Evolutionary conservation across 2,888 invertebrate species (phyloP), one percentile per base, ranked within the genome.

Genomic region (Cheilosia grossa): DNA sequence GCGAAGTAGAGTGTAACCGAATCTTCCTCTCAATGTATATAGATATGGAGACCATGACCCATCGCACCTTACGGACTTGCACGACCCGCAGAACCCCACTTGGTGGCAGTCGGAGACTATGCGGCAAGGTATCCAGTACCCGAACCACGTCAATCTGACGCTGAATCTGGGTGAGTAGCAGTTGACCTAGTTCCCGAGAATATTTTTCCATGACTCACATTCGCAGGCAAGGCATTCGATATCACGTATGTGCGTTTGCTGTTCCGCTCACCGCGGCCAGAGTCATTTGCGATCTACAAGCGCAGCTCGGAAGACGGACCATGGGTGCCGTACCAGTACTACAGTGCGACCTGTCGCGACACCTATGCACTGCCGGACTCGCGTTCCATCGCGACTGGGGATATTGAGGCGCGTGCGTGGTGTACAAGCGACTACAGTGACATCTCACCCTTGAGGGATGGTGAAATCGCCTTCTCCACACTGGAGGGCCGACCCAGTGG

Each of bases 101-200:
- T 98, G 98, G 97, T 98, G 98, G 98, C 98, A 98, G 91, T 98
- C 98, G 0, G 98, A 99, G 91, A 99, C 99, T 2, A 98, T 99
- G 98, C 94, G 94, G 89, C 98, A 99, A 89, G 96, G 96, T 30
- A 95, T 98, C 73, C 97, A 98, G 91, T 96, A 96, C 91, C 98
- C 98, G 0, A 96, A 95, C 89, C 96, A 96, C 92, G 98, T 99
- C 88, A 99, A 99, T 92, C 93, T 99, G 86, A 98, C 98, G 0
- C 93, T 99, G 37, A 94, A 96, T 90, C 93, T 98, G 86, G 95
- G 98, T 98, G 90, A 93, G 93, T 88, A 17, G 21, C n/a, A 47
- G 69, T 56, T 70, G 67, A 42, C 69, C 63, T 19, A 72, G 54
- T 66, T 61, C 19, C 27, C 10, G 19, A 7, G 27, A 58, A 44